Evolutionary conservation across 2,888 invertebrate genomes (phyloP).

Genomic region (Tetanocera ferruginea): DNA sequence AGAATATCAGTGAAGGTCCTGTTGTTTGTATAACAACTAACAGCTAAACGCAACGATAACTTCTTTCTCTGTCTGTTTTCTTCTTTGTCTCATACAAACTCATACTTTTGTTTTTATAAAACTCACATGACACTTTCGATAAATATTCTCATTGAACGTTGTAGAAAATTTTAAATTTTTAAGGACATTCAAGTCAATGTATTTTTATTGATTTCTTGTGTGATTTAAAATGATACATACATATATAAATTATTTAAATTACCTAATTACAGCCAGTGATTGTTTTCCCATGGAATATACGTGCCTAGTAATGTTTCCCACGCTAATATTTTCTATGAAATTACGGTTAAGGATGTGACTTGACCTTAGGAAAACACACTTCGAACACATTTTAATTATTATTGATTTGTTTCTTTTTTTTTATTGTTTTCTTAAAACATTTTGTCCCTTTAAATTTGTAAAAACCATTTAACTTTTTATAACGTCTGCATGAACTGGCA

Average conservation of each 20-base stretch:
- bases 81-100: not conserved
- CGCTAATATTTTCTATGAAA: not conserved
- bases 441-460: too few relatives aligned
- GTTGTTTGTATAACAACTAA: not conserved
- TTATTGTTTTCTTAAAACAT: too few relatives aligned
- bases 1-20: not conserved
- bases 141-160: not conserved
- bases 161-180: not conserved
- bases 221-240: constrained; percentile 19
- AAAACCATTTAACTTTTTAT: too few relatives aligned
- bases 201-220: constrained; percentile 29
- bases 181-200: not conserved
- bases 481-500: too few relatives aligned
- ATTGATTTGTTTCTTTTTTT: not conserved
- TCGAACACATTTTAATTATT: constrained; percentile 5
- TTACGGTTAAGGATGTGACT: constrained; percentile 2
- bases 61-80: not conserved
- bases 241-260: constrained; percentile 26
- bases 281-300: constrained; percentile 27
- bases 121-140: not conserved
- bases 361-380: not conserved
- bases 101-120: not conserved
- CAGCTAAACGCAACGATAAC: not conserved
- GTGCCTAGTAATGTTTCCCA: not conserved
- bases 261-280: constrained; percentile 28